Evolutionary conservation across 2,113 vertebrate genomes (phyloP).

Genomic region (Acrocephalus arundinaceus): DNA sequence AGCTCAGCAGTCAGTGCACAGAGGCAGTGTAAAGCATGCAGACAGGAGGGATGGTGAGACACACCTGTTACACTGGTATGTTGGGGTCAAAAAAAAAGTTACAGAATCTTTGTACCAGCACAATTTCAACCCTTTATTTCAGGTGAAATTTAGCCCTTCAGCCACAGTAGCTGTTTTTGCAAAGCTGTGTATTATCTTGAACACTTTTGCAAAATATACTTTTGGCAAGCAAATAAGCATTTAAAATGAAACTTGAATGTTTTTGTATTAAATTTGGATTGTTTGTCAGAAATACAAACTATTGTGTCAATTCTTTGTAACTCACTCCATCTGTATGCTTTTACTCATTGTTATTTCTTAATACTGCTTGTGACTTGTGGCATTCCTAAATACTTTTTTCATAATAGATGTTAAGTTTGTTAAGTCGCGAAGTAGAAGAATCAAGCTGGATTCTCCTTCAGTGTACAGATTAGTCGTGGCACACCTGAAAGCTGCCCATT

Average conservation of each 20-base stretch:
- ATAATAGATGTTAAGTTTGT: not conserved
- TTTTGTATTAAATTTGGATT: not conserved
- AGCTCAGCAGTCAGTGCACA: not conserved
- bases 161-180: not conserved
- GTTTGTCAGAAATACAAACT: not conserved
- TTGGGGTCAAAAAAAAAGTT: not conserved
- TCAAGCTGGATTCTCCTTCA: not conserved
- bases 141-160: not conserved
- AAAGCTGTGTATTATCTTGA: not conserved
- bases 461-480: not conserved
- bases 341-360: not conserved
- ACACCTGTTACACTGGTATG: not conserved
- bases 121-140: not conserved
- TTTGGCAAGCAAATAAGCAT: not conserved
- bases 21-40: not conserved
- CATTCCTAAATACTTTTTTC: not conserved
- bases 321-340: rapidly evolving
- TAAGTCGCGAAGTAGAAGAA: not conserved
- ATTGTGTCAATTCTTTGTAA: not conserved
- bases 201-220: not conserved
- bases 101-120: not conserved
- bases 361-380: not conserved
- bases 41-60: not conserved
- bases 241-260: not conserved
- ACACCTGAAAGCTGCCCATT: not conserved